Percentiles rank a stretch among this genome's conserved stretches.
Conservation (phyloP, 2,113 vertebrate genomes). For the Tonatia bakeri region DNA sequence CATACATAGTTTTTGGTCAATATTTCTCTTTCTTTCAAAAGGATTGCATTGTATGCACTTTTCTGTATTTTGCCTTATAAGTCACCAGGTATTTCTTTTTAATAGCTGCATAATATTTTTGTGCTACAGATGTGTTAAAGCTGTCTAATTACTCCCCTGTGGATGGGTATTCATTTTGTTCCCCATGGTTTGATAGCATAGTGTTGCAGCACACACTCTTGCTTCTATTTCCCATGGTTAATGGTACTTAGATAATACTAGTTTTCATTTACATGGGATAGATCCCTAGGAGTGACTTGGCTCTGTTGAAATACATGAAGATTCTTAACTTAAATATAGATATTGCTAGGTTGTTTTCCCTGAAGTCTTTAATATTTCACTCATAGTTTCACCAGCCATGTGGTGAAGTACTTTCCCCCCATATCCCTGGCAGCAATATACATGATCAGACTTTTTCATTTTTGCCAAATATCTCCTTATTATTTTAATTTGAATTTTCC, state of each 20-base stretch:
- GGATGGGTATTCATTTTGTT: background rate
- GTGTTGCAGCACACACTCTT: background rate
- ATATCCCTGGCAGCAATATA: background rate
- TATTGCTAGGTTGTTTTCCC: background rate
- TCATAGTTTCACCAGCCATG: background rate
- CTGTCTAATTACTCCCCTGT: background rate
- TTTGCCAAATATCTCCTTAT: background rate
- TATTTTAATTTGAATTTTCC: slow-evolving; percentile 45
- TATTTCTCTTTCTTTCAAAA: slow-evolving; percentile 2
- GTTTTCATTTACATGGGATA: background rate
- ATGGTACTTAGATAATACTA: background rate
- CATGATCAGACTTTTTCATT: background rate
- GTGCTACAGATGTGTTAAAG: background rate
- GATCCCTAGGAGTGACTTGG: background rate
- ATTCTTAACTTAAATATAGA: slow-evolving; percentile 35
- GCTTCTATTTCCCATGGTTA: background rate
- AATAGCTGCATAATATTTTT: background rate
- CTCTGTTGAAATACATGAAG: background rate
- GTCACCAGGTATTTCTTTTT: background rate
- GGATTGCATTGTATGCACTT: background rate
- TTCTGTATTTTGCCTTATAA: background rate
- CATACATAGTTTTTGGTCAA: background rate
- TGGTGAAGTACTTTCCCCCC: background rate
- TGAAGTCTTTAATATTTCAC: background rate
- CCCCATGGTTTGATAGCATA: background rate